Conservation (phyloP, 1,140 invertebrate species). For the Frieseomelitta varia region DNA sequence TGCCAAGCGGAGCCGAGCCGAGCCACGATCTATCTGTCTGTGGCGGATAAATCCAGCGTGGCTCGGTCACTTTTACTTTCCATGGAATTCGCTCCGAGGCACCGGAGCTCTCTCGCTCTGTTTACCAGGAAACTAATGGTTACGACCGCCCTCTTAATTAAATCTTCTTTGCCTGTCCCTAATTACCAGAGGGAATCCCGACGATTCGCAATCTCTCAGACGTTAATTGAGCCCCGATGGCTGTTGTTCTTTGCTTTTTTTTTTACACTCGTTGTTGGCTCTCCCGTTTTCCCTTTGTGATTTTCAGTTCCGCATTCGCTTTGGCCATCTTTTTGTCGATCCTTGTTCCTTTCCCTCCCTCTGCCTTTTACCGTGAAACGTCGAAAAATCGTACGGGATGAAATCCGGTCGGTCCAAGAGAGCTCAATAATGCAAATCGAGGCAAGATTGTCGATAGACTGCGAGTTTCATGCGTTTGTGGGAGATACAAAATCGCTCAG, state of each 20-base stretch:
- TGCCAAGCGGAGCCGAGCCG: constrained; percentile 60
- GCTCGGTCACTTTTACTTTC: constrained; percentile 77
- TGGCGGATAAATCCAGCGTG: constrained; percentile 51
- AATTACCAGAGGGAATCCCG: constrained; percentile 10
- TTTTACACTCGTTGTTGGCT: not conserved
- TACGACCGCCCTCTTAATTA: constrained; percentile 35
- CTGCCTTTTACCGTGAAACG: not conserved
- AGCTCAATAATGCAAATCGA: not conserved
- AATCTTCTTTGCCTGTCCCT: constrained; percentile 28
- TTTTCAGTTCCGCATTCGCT: not conserved
- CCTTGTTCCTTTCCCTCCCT: not conserved
- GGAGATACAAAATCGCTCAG: too few relatives aligned
- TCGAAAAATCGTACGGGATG: not conserved
- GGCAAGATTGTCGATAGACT: not conserved
- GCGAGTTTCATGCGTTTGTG: too few relatives aligned
- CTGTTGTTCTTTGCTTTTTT: not conserved
- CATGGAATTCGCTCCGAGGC: constrained; percentile 68
- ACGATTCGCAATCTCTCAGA: not conserved
- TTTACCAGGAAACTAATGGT: constrained; percentile 48
- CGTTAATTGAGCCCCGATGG: not conserved
- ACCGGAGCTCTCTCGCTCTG: constrained; percentile 64
- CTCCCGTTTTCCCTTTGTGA: not conserved
- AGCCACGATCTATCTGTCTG: constrained; percentile 50
- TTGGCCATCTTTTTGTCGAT: not conserved
- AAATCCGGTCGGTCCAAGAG: not conserved